Base-by-base conservation (phyloP, 1,140 invertebrate genomes). In the Lasioglossum baleicum region DNA sequence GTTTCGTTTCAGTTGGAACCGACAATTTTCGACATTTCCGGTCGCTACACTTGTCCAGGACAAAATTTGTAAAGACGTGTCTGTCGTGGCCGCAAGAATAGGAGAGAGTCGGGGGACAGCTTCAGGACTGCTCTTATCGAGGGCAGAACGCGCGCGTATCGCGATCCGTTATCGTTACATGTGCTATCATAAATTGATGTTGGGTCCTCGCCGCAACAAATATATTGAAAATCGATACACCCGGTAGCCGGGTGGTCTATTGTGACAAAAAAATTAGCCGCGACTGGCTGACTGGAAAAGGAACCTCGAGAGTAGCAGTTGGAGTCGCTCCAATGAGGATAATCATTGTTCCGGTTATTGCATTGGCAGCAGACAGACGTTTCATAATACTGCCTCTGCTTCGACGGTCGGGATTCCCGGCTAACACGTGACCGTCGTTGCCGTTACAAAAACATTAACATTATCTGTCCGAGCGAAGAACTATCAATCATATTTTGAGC, bases 311-410 rank as follows among this genome's bases (percentile, higher is more conserved):
- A 83, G 67, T 13, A 53, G 75, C 67, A 74, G 77, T 89, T 90
- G 90, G 89, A 90, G 51, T 77, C 73, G 77, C 67, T 90, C 90
- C 89, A 90, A 87, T 83, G 79, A 61, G 76, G 64, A 88, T 87
- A 80, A 89, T 87, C 83, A 89, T 89, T 88, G 83, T 89, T 88
- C 86, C 66, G 72, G 86, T 88, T 90, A 88, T 87, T 86, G 76
- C 82, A 83, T 83, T 81, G 86, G 64, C 85, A 81, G 77, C 69
- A 75, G 80, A 74, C 83, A 88, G 74, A 87, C 77, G 74, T 82
- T 77, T 88, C 56, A 78, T 74, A 86, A 84, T 86, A 82, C 69
- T 82, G 82, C 56, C 82, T 87, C 83, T 87, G 84, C 87, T 83
- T 88, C 68, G 40, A 67, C 64, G 51, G 88, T 87, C 85, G 68